Evolutionary conservation across 2,797 vertebrate species (phyloP).

Genomic region (Microctenopoma lineatum): DNA sequence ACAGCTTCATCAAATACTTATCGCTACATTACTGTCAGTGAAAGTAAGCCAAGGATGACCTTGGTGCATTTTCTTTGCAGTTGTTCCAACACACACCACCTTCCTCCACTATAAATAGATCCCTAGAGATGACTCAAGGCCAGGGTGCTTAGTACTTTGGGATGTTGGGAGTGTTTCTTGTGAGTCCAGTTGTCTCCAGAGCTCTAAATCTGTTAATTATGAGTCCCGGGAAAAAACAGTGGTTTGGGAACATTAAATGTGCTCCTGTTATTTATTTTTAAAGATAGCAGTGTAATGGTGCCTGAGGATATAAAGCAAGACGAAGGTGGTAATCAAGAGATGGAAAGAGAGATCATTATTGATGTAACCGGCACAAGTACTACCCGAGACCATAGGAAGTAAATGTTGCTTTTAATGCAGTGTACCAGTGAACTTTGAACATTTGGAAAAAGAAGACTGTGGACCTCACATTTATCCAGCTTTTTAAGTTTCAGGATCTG

Average conservation of each 20-base stretch:
- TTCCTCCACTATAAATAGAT: constrained; percentile 42
- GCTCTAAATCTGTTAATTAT: constrained; percentile 80
- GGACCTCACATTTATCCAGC: constrained; percentile 12
- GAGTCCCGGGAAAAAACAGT: constrained; percentile 61
- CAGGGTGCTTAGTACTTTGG: constrained; percentile 56
- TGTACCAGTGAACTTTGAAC: constrained; percentile 17
- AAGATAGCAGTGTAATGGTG: constrained; percentile 52
- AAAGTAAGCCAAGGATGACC: constrained; percentile 58
- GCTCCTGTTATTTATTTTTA: constrained; percentile 55
- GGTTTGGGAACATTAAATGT: constrained; percentile 68
- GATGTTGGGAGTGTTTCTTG: constrained; percentile 65
- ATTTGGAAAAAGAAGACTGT: constrained; percentile 7
- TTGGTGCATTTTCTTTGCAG: constrained; percentile 41
- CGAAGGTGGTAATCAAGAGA: constrained; percentile 41
- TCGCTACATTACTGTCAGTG: constrained; percentile 57
- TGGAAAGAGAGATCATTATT: constrained; percentile 44
- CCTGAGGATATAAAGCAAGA: constrained; percentile 56
- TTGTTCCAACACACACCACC: constrained; percentile 11
- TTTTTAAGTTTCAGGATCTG: constrained; percentile 18
- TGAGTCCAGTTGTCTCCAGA: constrained; percentile 68
- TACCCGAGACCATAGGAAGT: constrained; percentile 39
- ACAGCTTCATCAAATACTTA: constrained; percentile 69
- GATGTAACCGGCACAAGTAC: constrained; percentile 44
- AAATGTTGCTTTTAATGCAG: constrained; percentile 50
- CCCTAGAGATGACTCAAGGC: constrained; percentile 65